Evolutionary conservation across 92 coral and sea anemone genomes (phyloP).

Genomic region (Galaxea fascicularis): DNA sequence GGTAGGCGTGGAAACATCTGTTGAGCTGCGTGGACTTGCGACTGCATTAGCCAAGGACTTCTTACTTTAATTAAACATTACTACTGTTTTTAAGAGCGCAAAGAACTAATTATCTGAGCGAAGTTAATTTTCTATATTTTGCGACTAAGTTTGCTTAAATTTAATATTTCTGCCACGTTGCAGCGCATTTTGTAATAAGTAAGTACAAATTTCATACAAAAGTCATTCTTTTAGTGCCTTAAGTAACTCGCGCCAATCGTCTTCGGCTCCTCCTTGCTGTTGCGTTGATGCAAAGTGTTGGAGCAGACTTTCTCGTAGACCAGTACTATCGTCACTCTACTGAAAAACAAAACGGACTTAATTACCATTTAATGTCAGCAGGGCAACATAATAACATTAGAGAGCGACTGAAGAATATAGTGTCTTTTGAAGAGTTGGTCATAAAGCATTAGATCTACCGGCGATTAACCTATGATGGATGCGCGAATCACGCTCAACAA

Average conservation of each 20-base stretch:
- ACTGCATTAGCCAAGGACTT: too few species aligned
- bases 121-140: too few species aligned
- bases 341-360: slow-evolving; percentile 18
- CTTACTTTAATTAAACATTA: too few species aligned
- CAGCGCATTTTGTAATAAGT: background rate
- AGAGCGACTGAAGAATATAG: background rate
- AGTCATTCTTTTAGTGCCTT: slow-evolving; percentile 44
- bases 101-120: too few species aligned
- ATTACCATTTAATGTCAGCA: background rate
- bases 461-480: too few species aligned
- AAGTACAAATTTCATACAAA: background rate
- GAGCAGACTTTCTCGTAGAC: slow-evolving; percentile 35
- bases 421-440: too few species aligned
- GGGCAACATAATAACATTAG: background rate
- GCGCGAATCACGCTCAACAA: too few species aligned
- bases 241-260: slow-evolving; percentile 41
- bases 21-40: too few species aligned
- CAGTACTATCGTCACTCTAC: slow-evolving; percentile 32
- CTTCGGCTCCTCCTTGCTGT: background rate
- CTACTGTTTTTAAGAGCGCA: too few species aligned
- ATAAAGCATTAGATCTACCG: too few species aligned
- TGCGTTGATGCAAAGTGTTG: slow-evolving; percentile 29
- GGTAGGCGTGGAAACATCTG: too few species aligned
- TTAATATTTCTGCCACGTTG: background rate
- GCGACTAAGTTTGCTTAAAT: too few species aligned